phyloP scores from a whole-genome alignment of 1,140 invertebrate species.

The Danaus plexippus region DNA sequence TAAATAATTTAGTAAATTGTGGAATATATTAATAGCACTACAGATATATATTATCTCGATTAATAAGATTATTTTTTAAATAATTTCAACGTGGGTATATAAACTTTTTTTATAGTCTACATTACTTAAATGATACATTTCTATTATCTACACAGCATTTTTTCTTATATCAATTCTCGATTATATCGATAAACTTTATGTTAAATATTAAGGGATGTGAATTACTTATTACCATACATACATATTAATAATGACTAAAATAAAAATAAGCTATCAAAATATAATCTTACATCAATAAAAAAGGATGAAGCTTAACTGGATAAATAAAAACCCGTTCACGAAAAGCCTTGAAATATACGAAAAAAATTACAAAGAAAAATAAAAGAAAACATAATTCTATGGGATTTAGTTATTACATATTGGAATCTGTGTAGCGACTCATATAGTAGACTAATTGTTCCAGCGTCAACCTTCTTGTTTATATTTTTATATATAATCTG shows the following conservation, averaged over 20 bases:
- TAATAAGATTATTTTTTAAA: background rate
- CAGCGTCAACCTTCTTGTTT: constrained; percentile 60
- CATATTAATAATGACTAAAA: no score
- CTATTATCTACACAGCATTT: constrained; percentile 75
- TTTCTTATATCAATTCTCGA: constrained; percentile 32
- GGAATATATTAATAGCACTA: constrained; percentile 4
- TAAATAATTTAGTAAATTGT: background rate
- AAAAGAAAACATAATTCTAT: constrained; percentile 7
- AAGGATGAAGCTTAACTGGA: no score
- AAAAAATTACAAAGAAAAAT: background rate
- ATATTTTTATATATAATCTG: no score
- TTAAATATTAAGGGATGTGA: constrained; percentile 2
- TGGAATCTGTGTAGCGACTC: constrained; percentile 24
- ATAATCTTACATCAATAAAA: no score
- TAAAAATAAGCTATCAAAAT: no score
- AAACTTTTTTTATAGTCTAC: constrained; percentile 39
- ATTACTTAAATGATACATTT: constrained; percentile 43
- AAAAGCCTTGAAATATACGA: no score
- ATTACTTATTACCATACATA: background rate
- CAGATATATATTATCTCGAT: background rate
- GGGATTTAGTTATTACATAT: constrained; percentile 10
- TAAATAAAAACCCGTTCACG: no score
- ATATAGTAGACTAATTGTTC: constrained; percentile 50
- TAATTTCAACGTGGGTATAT: constrained; percentile 52
- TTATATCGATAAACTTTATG: constrained; percentile 9